These are phyloP conservation scores for Brachionus paranguensis DNA, from an alignment of 1,140 invertebrate species.

Conservation along the genomic window DNA sequence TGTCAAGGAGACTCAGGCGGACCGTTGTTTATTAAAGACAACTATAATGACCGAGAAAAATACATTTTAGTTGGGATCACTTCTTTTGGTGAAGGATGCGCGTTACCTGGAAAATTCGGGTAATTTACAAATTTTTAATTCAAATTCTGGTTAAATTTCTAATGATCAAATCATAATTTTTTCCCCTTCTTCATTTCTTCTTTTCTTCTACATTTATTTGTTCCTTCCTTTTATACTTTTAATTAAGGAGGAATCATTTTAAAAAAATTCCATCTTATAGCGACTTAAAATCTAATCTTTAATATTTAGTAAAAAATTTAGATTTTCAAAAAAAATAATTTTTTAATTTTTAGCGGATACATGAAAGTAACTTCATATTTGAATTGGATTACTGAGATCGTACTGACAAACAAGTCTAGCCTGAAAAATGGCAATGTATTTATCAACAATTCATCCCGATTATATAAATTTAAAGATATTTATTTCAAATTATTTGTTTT, in stretches of 20 bases:
- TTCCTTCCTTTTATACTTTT: too few relatives aligned
- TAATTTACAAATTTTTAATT: neutral
- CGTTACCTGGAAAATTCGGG: neutral
- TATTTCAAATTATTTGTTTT: neutral
- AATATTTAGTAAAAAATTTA: too few relatives aligned
- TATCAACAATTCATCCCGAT: neutral
- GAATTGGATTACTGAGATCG: neutral
- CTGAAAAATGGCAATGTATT: neutral
- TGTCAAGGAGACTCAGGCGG: constrained; percentile 23
- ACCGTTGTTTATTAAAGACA: neutral
- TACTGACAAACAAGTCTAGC: neutral
- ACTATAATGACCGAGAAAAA: neutral
- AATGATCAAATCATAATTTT: too few relatives aligned
- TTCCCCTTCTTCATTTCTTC: too few relatives aligned
- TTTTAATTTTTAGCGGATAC: neutral
- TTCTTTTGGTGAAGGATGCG: constrained; percentile 19
- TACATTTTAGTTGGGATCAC: neutral
- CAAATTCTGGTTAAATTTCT: too few relatives aligned
- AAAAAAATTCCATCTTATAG: too few relatives aligned
- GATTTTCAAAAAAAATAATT: too few relatives aligned
- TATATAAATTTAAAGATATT: neutral
- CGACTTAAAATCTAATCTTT: too few relatives aligned
- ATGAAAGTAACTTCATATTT: neutral
- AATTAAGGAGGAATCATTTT: too few relatives aligned
- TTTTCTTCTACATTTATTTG: too few relatives aligned